Conservation (phyloP, 2,797 vertebrate genomes). For the Rhinichthys osculus region DNA sequence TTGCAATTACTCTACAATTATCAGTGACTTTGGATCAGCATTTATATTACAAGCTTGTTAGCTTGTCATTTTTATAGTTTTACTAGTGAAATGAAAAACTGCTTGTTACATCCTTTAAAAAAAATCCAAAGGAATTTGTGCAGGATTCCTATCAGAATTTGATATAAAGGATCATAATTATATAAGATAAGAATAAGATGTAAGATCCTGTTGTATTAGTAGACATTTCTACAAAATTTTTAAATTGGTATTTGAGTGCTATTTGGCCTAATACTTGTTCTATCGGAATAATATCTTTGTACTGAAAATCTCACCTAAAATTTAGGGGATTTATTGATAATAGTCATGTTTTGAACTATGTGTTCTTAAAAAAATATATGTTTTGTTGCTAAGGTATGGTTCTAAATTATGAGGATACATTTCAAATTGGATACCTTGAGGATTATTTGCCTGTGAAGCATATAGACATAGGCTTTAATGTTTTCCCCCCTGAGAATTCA, state of each 20-base stretch:
- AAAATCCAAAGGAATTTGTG: background rate
- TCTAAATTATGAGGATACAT: background rate
- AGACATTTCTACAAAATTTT: background rate
- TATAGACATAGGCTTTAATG: background rate
- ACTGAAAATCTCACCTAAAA: background rate
- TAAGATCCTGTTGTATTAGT: background rate
- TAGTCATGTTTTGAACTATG: background rate
- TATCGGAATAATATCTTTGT: background rate
- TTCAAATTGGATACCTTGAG: background rate
- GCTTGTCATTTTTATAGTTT: background rate
- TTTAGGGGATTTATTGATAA: background rate
- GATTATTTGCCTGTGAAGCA: background rate
- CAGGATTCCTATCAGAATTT: background rate
- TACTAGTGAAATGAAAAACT: background rate
- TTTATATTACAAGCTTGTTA: background rate
- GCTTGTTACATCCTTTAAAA: background rate
- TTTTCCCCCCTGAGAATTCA: background rate
- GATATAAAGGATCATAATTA: background rate
- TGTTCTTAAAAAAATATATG: background rate
- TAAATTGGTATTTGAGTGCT: background rate
- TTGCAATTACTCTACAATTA: background rate
- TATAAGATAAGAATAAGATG: too few relatives aligned
- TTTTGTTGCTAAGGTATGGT: background rate
- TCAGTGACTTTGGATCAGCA: background rate
- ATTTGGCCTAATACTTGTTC: background rate